Evolutionary conservation across 1,140 invertebrate species (phyloP), one percentile per base, ranked within the genome.

Genomic region (Macrosteles quadrilineatus): DNA sequence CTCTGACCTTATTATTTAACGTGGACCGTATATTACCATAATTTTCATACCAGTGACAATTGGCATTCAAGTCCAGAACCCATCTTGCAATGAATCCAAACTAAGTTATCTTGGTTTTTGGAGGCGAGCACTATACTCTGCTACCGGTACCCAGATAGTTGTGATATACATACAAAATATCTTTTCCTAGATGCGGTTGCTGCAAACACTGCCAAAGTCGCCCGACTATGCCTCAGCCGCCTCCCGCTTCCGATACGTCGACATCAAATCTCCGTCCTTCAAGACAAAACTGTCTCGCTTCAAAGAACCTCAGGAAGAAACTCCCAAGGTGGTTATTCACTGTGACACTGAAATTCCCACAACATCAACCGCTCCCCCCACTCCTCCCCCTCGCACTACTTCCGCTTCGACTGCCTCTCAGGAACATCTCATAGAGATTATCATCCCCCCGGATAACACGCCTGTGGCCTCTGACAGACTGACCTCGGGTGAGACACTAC

Each of bases 241-340:
- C 21, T 40, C 59, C 11, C 27, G 63, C 12, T 75, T 75, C 71
- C 71, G 70, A 29, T 75, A 75, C 31, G 68, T 75, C 11, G 75
- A 75, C 64, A 68, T 72, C n/a, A 69, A 71, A 25, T 74, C 70
- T 21, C 69, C 71, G 25, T 66, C 68, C 12, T 75, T 74, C 53
- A 67, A 72, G 21, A 70, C 70, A 9, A 69, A 73, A 29, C 40
- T 75, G 17, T 69, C 75, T 0, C 69, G 68, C 17, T 69, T 67
- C 23, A 63, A 70, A 14, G 73, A 74, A 14, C 43, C 63, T 32
- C 40, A 40, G n/a, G 36, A 59, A 14, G 72, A 67, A 17, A 71
- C 67, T 12, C 70, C 69, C 11, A 63, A 68, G 21, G 70, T 73
- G 36, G 71, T 70, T 32, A 65, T 73, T 45, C 68, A 68, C 23